Conservation (phyloP, 2,113 vertebrate species). For the Alligator sinensis region DNA sequence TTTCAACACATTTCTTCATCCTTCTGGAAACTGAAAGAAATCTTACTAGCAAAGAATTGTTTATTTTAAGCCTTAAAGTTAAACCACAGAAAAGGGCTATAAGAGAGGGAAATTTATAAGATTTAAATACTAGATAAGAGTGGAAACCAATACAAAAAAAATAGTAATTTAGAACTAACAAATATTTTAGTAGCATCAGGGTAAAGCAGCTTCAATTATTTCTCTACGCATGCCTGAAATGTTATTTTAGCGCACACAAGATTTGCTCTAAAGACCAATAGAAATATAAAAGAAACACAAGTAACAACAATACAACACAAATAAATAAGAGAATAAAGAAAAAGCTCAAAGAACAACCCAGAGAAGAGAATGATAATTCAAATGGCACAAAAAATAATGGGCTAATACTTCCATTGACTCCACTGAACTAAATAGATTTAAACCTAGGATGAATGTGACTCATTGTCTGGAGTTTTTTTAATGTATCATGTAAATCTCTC, state of each 20-base stretch:
- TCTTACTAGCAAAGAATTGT: not conserved
- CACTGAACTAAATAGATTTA: not conserved
- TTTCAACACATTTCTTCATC: not conserved
- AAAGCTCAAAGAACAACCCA: not conserved
- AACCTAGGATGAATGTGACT: not conserved
- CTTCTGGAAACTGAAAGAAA: not conserved
- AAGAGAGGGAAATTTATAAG: not conserved
- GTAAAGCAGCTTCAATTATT: not conserved
- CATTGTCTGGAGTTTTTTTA: not conserved
- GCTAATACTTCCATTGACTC: not conserved
- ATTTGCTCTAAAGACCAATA: not conserved
- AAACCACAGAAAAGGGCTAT: not conserved
- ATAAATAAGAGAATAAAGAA: not conserved
- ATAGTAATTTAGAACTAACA: not conserved
- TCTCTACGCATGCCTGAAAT: not conserved
- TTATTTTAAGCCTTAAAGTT: not conserved
- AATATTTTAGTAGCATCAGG: not conserved
- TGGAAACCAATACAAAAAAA: not conserved
- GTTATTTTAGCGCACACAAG: not conserved
- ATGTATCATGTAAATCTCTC: not conserved
- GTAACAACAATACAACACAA: not conserved
- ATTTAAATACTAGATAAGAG: not conserved
- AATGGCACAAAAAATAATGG: not conserved
- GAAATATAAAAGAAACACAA: conserved; percentile 9
- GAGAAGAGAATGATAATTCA: not conserved